These are phyloP conservation scores for Athetis lepigone DNA, from an alignment of 2,888 invertebrate genomes.

Conservation along the genomic window DNA sequence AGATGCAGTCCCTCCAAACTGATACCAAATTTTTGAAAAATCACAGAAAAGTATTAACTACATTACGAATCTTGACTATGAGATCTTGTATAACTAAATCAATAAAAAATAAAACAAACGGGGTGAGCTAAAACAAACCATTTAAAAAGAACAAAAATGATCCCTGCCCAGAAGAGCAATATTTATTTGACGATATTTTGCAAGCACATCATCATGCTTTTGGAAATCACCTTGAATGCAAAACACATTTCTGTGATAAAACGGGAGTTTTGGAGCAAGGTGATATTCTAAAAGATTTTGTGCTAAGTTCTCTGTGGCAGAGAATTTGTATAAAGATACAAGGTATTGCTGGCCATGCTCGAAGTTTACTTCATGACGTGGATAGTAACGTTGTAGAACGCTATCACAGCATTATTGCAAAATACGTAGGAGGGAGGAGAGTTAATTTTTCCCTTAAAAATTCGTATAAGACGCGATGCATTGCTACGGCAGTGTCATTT, in stretches of 20 bases:
- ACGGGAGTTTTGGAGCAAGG: background rate
- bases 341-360: no score
- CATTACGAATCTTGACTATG: background rate
- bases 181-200: background rate
- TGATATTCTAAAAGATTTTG: background rate
- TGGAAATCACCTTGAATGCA: background rate
- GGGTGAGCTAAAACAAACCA: no score
- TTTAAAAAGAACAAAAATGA: background rate
- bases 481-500: background rate
- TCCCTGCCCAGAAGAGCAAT: background rate
- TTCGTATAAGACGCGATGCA: no score
- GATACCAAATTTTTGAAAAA: slow-evolving; percentile 3
- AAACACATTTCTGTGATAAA: background rate
- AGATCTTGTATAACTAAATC: no score
- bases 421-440: no score
- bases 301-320: no score
- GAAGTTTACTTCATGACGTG: no score
- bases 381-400: no score
- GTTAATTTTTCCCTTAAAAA: no score
- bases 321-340: no score
- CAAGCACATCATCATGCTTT: background rate
- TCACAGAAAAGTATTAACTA: slow-evolving; percentile 3
- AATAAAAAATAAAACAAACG: no score
- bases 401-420: no score
- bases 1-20: background rate